phyloP scores from a whole-genome alignment of 92 coral and sea anemone genomes.

The Palythoa grandis region DNA sequence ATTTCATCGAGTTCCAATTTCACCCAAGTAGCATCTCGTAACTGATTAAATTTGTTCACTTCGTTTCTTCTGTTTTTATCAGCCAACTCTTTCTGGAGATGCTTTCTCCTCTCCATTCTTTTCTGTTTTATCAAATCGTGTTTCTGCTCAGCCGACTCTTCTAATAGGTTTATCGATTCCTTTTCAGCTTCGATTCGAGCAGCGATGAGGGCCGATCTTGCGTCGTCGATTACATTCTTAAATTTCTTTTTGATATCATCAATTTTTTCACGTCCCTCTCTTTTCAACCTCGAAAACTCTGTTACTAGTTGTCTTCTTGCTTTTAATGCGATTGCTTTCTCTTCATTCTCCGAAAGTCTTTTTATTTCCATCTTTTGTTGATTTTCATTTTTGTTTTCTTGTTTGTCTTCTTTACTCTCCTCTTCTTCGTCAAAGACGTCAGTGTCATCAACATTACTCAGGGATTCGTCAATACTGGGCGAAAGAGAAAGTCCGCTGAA shows the following conservation, averaged over 20 bases:
- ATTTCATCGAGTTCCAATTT: constrained; percentile 63
- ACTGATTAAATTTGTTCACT: constrained; percentile 12
- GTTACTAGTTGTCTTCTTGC: constrained; percentile 52
- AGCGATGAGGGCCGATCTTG: constrained; percentile 72
- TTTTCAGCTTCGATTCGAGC: constrained; percentile 77
- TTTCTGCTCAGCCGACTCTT: constrained; percentile 65
- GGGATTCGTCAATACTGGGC: constrained; percentile 45
- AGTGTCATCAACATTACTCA: constrained; percentile 57
- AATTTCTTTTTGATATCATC: constrained; percentile 66
- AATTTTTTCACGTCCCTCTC: constrained; percentile 61
- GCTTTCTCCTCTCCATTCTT: constrained; percentile 59
- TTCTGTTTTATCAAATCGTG: constrained; percentile 70
- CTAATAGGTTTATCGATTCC: constrained; percentile 58
- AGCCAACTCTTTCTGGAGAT: neutral
- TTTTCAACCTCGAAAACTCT: constrained; percentile 63
- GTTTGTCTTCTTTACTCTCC: constrained; percentile 19
- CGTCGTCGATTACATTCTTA: constrained; percentile 68
- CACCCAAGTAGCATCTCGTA: constrained; percentile 29
- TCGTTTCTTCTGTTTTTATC: constrained; percentile 4
- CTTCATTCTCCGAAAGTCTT: constrained; percentile 31
- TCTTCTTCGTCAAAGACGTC: constrained; percentile 54
- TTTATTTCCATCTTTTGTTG: constrained; percentile 11
- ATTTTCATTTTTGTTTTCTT: neutral
- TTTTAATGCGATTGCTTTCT: constrained; percentile 59
- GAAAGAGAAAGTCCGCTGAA: constrained; percentile 48